These are phyloP conservation scores for Plutomurus gul DNA, from an alignment of 1,140 invertebrate species.

Conservation along the genomic window DNA sequence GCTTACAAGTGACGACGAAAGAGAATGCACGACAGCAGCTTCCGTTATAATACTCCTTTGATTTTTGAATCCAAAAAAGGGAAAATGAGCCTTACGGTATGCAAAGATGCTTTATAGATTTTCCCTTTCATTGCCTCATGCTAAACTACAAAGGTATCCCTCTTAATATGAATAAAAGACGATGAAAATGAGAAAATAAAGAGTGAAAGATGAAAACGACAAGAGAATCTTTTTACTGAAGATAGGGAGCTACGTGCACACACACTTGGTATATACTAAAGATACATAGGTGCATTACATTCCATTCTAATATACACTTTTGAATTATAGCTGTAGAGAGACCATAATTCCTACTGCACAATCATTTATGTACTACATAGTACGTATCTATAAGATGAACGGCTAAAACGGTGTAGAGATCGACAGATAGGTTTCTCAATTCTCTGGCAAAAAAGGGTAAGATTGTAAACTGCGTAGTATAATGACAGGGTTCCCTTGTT, in stretches of 20 bases:
- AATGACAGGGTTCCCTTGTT: conserved; percentile 16
- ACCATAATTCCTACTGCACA: too few relatives aligned
- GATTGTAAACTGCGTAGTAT: neutral
- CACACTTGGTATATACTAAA: neutral
- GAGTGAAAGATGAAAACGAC: conserved; percentile 13
- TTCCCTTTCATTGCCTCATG: neutral
- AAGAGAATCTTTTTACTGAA: neutral
- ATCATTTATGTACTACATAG: too few relatives aligned
- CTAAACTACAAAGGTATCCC: conserved; percentile 20
- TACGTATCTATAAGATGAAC: too few relatives aligned
- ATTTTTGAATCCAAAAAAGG: conserved; percentile 5
- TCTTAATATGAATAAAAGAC: conserved; percentile 10
- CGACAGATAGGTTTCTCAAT: neutral
- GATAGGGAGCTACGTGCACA: too few relatives aligned
- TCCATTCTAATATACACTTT: too few relatives aligned
- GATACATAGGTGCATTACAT: neutral
- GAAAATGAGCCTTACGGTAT: neutral
- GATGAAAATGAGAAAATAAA: conserved; percentile 25
- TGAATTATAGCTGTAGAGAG: too few relatives aligned
- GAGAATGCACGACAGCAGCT: neutral
- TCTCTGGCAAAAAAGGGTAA: neutral
- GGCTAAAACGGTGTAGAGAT: neutral
- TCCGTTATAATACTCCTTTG: neutral
- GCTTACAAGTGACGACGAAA: neutral
- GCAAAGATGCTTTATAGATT: conserved; percentile 8